Evolutionary conservation across 1,140 invertebrate genomes (phyloP).

Genomic region (Leptonema lineaticorne): DNA sequence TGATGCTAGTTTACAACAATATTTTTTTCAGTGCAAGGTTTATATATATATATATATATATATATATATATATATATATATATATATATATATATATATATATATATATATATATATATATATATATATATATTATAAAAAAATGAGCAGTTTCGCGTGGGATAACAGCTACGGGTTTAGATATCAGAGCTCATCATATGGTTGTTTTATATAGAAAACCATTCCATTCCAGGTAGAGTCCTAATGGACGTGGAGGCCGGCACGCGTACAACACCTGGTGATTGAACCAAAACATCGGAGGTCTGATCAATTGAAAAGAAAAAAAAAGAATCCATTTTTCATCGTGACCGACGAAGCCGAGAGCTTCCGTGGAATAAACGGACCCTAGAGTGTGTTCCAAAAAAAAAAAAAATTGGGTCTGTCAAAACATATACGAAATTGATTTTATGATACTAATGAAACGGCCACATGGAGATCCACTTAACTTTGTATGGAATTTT

Average conservation of each 20-base stretch:
- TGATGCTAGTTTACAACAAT: no score
- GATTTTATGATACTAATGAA: background rate
- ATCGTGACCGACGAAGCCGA: background rate
- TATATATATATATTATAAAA: conserved; percentile 3
- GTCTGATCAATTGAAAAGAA: background rate
- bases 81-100: background rate
- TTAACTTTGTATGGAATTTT: background rate
- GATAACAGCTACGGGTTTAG: conserved; percentile 8
- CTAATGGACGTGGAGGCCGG: conserved; percentile 19
- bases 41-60: background rate
- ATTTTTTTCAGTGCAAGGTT: background rate
- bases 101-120: background rate
- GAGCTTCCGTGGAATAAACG: background rate
- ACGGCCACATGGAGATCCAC: background rate
- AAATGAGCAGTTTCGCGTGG: conserved; percentile 28
- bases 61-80: background rate
- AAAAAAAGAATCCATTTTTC: conserved; percentile 1
- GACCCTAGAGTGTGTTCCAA: background rate
- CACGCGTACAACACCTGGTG: conserved; percentile 32
- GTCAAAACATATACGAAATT: background rate
- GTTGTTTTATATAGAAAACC: conserved; percentile 16
- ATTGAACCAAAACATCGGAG: background rate
- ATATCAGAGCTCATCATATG: background rate
- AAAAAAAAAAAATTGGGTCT: background rate
- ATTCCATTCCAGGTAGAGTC: conserved; percentile 3